Conservation (phyloP, 2,113 vertebrate species). For the Stictonetta naevosa region DNA sequence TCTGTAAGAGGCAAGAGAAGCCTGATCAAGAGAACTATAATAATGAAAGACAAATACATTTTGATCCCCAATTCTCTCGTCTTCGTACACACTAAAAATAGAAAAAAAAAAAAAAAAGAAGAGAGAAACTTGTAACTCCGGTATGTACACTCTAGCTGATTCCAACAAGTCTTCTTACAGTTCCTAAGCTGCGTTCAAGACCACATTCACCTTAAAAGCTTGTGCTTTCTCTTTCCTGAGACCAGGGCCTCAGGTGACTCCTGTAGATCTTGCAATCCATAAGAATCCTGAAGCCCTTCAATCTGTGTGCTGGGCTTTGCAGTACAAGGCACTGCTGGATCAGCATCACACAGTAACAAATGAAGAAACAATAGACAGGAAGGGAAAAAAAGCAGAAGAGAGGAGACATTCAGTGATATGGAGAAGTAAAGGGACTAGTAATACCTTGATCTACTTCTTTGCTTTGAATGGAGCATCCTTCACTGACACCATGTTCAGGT, state of each 20-base stretch:
- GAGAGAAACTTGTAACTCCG: neutral
- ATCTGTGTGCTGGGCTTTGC: neutral
- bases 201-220: neutral
- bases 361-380: rapidly evolving
- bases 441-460: neutral
- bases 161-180: neutral
- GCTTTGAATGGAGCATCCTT: neutral
- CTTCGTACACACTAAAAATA: neutral
- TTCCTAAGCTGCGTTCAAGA: neutral
- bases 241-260: neutral
- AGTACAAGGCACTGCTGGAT: neutral
- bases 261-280: neutral
- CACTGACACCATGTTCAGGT: neutral
- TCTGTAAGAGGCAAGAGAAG: neutral
- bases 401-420: neutral
- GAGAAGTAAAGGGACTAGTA: neutral
- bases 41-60: neutral
- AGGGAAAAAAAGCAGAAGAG: neutral
- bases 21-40: neutral
- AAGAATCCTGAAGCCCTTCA: neutral
- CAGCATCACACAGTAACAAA: neutral
- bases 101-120: neutral
- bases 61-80: neutral
- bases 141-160: neutral
- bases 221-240: neutral